A percentile compares a stretch with the other conserved stretches of the same genome.
phyloP scores from a whole-genome alignment of 2,113 vertebrate species.

The Neogobius melanostomus region DNA sequence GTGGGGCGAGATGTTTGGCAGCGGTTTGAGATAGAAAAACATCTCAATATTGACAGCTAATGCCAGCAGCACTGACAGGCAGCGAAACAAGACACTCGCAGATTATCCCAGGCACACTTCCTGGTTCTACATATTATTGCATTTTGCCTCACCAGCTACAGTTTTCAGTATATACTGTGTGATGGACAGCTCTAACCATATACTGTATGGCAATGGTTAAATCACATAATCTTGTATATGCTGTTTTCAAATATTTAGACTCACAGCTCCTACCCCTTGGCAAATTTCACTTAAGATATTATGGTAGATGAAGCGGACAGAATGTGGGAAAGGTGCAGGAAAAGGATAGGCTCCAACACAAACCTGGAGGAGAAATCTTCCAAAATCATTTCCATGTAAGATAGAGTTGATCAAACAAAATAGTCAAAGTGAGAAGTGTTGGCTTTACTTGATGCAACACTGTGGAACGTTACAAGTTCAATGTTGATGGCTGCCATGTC shows the following conservation, averaged over 20 bases:
- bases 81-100: conserved; percentile 9
- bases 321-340: too few relatives aligned
- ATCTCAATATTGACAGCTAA: conserved; percentile 39
- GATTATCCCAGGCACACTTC: conserved; percentile 12
- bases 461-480: too few relatives aligned
- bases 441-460: too few relatives aligned
- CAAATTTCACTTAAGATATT: not conserved
- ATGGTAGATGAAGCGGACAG: not conserved
- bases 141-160: conserved; percentile 2
- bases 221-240: not conserved
- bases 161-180: not conserved
- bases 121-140: not conserved
- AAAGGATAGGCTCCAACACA: too few relatives aligned
- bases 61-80: conserved; percentile 23
- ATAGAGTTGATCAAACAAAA: too few relatives aligned
- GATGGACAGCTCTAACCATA: not conserved
- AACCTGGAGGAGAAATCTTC: too few relatives aligned
- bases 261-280: conserved; percentile 8
- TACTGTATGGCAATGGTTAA: not conserved
- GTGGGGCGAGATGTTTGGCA: conserved; percentile 32
- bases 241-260: not conserved
- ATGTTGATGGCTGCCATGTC: too few relatives aligned
- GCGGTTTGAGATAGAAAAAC: conserved; percentile 37
- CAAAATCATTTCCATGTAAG: not conserved
- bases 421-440: too few relatives aligned